Conservation (phyloP, 2,113 vertebrate genomes). For the Andinoacara biseriatus region DNA sequence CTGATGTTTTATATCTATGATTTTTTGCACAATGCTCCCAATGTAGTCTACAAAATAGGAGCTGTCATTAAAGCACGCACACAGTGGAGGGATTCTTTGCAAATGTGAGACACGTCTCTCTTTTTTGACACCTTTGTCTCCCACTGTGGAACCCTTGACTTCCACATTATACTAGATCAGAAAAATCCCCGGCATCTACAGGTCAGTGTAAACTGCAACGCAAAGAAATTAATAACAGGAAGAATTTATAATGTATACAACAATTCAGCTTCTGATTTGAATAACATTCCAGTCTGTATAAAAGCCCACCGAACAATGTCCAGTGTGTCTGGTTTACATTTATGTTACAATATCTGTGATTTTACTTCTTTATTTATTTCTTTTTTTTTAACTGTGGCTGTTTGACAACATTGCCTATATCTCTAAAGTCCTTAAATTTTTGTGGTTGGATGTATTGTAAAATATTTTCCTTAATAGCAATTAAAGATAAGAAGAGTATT, state of each 20-base stretch:
- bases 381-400: background rate
- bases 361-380: accelerated
- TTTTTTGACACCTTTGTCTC: slow-evolving; percentile 25
- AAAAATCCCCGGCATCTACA: slow-evolving; percentile 29
- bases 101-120: slow-evolving; percentile 6
- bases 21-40: background rate
- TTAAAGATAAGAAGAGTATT: background rate
- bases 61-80: slow-evolving; percentile 21
- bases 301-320: background rate
- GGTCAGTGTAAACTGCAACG: slow-evolving; percentile 23
- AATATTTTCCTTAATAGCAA: background rate
- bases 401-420: background rate
- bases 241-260: slow-evolving; percentile 15
- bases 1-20: background rate
- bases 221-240: slow-evolving; percentile 35
- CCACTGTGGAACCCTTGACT: background rate
- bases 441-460: background rate
- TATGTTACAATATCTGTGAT: background rate
- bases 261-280: background rate
- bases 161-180: background rate
- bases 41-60: background rate
- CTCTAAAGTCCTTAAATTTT: background rate
- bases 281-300: slow-evolving; percentile 15
- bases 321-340: background rate
- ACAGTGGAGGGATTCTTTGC: slow-evolving; percentile 8